Conservation (phyloP, 2,113 vertebrate genomes). For the Thamnaconus septentrionalis region DNA sequence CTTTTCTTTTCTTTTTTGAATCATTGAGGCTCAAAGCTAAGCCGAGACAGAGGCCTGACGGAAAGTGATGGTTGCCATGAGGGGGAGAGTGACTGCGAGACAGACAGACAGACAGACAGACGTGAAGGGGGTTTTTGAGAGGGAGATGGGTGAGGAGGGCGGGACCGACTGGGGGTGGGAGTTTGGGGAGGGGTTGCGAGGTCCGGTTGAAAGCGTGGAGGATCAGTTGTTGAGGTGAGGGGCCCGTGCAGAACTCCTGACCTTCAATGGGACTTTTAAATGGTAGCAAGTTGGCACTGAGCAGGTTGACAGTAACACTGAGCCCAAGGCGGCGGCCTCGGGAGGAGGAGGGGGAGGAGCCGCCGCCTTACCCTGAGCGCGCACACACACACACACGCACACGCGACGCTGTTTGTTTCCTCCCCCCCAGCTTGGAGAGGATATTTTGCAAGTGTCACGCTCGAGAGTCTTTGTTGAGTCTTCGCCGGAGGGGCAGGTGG, state of each 20-base stretch:
- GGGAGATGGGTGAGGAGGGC: constrained; percentile 43
- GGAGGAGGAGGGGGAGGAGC: constrained; percentile 7
- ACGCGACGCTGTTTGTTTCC: no score
- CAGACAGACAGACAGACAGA: no score
- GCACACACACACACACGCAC: no score
- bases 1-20: not conserved
- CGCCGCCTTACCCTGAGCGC: constrained; percentile 38
- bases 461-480: constrained; percentile 15
- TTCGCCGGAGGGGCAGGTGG: not conserved
- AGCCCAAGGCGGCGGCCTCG: constrained; percentile 42
- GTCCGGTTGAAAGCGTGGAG: constrained; percentile 56
- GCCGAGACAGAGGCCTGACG: constrained; percentile 59
- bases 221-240: constrained; percentile 10
- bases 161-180: constrained; percentile 55
- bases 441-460: no score
- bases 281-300: constrained; percentile 78
- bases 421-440: no score
- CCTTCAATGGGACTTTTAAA: constrained; percentile 67
- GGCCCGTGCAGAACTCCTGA: constrained; percentile 33
- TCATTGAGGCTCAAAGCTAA: constrained; percentile 52
- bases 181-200: constrained; percentile 56
- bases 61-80: constrained; percentile 64
- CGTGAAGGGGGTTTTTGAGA: constrained; percentile 2
- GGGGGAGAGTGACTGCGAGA: constrained; percentile 33
- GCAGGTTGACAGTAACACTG: constrained; percentile 78